Percentiles rank a stretch among this genome's conserved stretches.
Evolutionary conservation across 2,113 vertebrate genomes (phyloP).

Genomic region (Rhagologus leucostigma): DNA sequence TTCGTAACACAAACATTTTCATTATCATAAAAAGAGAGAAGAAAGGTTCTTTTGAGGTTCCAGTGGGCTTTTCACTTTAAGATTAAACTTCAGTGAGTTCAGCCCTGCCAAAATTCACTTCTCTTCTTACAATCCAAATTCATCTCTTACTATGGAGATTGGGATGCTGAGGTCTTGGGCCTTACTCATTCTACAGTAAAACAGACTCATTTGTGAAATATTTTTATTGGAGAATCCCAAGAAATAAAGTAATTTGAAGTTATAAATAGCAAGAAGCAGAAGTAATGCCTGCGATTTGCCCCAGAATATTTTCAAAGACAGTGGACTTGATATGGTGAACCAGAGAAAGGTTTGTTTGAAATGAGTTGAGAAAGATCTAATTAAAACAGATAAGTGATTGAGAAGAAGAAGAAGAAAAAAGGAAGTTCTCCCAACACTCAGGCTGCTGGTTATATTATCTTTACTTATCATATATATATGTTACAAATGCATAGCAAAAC

Average conservation of each 20-base stretch:
- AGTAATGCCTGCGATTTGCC: fast-evolving
- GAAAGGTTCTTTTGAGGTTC: background rate
- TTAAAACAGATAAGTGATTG: background rate
- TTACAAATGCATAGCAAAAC: background rate
- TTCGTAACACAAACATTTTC: background rate
- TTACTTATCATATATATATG: background rate
- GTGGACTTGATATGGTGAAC: background rate
- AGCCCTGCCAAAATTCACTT: background rate
- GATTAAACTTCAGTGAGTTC: background rate
- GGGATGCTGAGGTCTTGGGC: background rate
- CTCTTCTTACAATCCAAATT: background rate
- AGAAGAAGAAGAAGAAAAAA: background rate
- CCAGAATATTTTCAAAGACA: background rate
- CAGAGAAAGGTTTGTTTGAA: background rate
- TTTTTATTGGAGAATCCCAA: background rate
- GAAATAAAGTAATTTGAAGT: background rate
- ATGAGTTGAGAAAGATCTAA: background rate
- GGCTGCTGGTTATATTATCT: background rate
- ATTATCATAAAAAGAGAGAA: background rate
- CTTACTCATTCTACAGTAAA: background rate
- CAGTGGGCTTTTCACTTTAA: background rate
- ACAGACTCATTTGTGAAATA: background rate
- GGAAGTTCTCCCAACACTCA: background rate
- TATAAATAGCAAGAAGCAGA: background rate
- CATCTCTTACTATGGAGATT: background rate